Percentiles rank a stretch among this genome's conserved stretches.
These are phyloP conservation scores for Kuschelorhynchus macadamiae DNA, from an alignment of 2,888 invertebrate genomes.

Conservation along the genomic window DNA sequence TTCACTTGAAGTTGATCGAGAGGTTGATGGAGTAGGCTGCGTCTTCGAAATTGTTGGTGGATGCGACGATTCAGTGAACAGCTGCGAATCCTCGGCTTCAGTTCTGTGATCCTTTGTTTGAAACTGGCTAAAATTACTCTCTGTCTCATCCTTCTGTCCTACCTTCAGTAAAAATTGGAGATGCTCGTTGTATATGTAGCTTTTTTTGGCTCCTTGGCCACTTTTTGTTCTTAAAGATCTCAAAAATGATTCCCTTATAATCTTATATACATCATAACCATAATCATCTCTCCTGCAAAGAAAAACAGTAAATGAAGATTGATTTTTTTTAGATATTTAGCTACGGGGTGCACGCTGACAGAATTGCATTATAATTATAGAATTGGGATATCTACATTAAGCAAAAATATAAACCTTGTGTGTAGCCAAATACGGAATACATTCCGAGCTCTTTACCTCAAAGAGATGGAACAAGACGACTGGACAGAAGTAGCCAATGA, in stretches of 20 bases:
- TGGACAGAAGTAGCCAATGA: slow-evolving; percentile 47
- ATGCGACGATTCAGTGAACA: no score
- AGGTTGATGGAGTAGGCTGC: no score
- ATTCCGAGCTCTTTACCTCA: slow-evolving; percentile 34
- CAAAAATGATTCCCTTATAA: no score
- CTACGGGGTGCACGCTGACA: slow-evolving; percentile 42
- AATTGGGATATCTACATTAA: slow-evolving; percentile 52
- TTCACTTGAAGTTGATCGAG: no score
- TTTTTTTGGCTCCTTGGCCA: not conserved
- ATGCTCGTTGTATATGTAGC: slow-evolving; percentile 16
- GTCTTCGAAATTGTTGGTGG: no score
- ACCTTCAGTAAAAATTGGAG: slow-evolving; percentile 40
- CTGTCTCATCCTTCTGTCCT: slow-evolving; percentile 32
- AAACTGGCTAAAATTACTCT: no score
- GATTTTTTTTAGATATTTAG: slow-evolving; percentile 49
- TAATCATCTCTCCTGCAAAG: slow-evolving; percentile 20
- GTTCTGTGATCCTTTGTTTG: no score
- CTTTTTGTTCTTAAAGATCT: not conserved
- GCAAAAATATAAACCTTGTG: slow-evolving; percentile 45
- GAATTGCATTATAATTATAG: slow-evolving; percentile 46
- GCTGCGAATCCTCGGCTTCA: not conserved
- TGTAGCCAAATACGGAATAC: slow-evolving; percentile 48
- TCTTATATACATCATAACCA: no score
- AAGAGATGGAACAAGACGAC: slow-evolving; percentile 44
- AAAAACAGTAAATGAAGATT: slow-evolving; percentile 8